Base-by-base conservation (phyloP, 2,797 vertebrate species). In the Ctenochaetus hawaiiensis region DNA sequence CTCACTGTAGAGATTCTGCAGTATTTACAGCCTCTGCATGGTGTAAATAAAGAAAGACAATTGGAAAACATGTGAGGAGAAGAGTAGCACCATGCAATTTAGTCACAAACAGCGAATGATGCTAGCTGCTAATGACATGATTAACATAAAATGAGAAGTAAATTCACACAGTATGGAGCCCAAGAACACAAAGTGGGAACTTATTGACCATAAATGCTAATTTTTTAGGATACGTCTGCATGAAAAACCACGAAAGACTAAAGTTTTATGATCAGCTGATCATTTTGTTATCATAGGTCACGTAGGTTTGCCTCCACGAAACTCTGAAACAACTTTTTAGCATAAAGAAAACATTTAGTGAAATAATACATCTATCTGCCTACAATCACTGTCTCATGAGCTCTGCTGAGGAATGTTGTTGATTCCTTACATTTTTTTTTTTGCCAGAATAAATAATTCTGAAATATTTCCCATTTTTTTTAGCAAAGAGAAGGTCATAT, bases 131-230 rank as follows among this genome's bases (percentile, higher is more conserved):
- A 78, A 77, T 49, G 41, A 67, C 66, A 71, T 30, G 53, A 72
- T 79, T 51, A 82, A 75, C 59, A 64, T 64, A 4, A 59, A 75
- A 80, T 48, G 26, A 74, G 62, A 84, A 57, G 53, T 82, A 75
- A 58, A 79, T 67, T 69, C 34, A 57, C 22, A 64, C 48, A 13
- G 52, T 41, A 17, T 18, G 59, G 41, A 18, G 7, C 41, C 12
- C 8, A 17, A 16, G 41, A 54, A 51, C 5, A 57, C 44, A 6
- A 5, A 11, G 43, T 60, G n/a, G 18, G 23, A 26, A 26, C 17
- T 20, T n/a, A 26, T 10, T 11, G 7, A 4, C 0, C 39, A 0
- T 37, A 23, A 2, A 14, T 2, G 39, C 39, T 39, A 2, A 39
- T 39, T 2, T 39, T 39, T 39, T 39, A 10, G 39, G 39, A 39